These are phyloP conservation scores for Pangasius mekongensis DNA, from an alignment of 2,797 vertebrate genomes.

Conservation along the genomic window DNA sequence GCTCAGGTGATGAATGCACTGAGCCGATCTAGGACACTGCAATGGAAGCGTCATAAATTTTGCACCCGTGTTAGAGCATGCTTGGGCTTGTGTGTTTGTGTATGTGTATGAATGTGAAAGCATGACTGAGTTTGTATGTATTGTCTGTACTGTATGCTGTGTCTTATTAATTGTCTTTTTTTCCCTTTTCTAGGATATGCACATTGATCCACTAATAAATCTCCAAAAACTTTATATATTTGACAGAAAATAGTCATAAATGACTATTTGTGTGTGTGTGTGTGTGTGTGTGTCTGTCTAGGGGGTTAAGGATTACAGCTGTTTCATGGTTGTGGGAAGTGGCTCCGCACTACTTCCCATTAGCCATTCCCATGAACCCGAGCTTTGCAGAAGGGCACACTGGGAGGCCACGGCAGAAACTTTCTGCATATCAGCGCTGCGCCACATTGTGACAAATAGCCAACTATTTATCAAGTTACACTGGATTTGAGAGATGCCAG, in stretches of 20 bases:
- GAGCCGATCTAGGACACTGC: conserved; percentile 80
- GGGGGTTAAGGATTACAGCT: conserved; percentile 89
- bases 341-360: conserved; percentile 87
- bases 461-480: conserved; percentile 80
- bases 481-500: conserved; percentile 72
- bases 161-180: background rate
- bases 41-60: conserved; percentile 85
- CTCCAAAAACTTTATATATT: background rate
- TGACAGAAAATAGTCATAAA: background rate
- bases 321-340: conserved; percentile 95
- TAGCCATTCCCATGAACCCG: conserved; percentile 96
- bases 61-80: conserved; percentile 71
- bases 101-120: conserved; percentile 5
- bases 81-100: conserved; percentile 58
- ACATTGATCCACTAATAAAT: background rate
- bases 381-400: conserved; percentile 79
- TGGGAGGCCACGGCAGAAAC: conserved; percentile 77
- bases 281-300: conserved; percentile 37
- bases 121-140: conserved; percentile 29
- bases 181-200: background rate
- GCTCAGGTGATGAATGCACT: conserved; percentile 82
- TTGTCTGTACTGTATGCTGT: background rate
- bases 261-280: conserved; percentile 57
- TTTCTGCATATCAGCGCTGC: conserved; percentile 72
- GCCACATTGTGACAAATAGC: conserved; percentile 71